Percentiles rank a stretch among this genome's conserved stretches.
Evolutionary conservation across 2,888 invertebrate species (phyloP).

Genomic region (Agrochola circellaris): DNA sequence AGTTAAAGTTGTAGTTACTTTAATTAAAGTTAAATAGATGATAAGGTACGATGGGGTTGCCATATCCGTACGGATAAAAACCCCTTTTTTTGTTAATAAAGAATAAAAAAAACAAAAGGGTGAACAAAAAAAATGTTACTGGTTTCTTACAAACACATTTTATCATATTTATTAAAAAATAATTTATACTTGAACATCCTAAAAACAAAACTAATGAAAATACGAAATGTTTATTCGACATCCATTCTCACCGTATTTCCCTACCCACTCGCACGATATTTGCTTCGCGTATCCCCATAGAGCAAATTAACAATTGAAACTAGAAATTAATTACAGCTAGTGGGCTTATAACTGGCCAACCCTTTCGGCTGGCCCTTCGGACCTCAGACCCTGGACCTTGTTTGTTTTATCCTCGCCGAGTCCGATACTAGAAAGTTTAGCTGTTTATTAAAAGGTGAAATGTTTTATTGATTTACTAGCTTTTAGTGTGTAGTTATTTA

Average conservation of each 20-base stretch:
- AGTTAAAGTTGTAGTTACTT: no score
- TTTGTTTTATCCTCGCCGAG: slow-evolving; percentile 65
- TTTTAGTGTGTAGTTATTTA: slow-evolving; percentile 23
- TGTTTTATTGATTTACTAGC: slow-evolving; percentile 58
- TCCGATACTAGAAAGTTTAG: slow-evolving; percentile 57
- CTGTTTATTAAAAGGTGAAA: slow-evolving; percentile 51
- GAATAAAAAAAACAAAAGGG: no score
- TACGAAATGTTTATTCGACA: not conserved
- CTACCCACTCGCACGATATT: slow-evolving; percentile 55
- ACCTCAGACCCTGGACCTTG: slow-evolving; percentile 47
- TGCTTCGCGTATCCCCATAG: slow-evolving; percentile 71
- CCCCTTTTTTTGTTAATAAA: no score
- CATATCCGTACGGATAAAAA: no score
- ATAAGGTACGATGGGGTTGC: no score
- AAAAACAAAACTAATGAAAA: not conserved
- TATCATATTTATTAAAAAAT: not conserved
- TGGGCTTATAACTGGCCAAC: slow-evolving; percentile 78
- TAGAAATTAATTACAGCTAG: slow-evolving; percentile 85
- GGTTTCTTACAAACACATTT: not conserved
- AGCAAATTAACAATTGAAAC: slow-evolving; percentile 86
- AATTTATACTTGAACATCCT: not conserved
- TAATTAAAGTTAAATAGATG: no score
- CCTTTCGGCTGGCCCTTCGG: slow-evolving; percentile 71
- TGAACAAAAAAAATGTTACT: no score
- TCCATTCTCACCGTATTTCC: slow-evolving; percentile 51